Percentiles rank a stretch among this genome's conserved stretches.
phyloP scores from a whole-genome alignment of 2,888 invertebrate species.

The Eurytoma californica region DNA sequence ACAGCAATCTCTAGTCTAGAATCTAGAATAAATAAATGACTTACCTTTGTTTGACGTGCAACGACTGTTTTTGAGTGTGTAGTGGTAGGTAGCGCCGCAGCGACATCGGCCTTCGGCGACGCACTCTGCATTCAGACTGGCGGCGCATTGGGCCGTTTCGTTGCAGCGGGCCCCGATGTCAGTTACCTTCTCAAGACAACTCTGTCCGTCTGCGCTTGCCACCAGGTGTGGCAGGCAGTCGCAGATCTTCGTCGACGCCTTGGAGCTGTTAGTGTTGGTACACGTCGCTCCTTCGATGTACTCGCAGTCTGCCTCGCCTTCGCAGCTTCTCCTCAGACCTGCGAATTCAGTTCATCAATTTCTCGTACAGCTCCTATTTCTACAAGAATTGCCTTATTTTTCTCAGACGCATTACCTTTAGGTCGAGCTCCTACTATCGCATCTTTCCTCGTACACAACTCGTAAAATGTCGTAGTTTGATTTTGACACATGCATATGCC shows the following conservation, averaged over 20 bases:
- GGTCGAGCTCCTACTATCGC: conserved; percentile 1
- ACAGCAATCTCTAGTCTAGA: too few relatives aligned
- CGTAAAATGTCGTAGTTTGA: not conserved
- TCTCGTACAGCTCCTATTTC: too few relatives aligned
- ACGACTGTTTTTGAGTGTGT: not conserved
- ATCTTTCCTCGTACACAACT: conserved; percentile 4
- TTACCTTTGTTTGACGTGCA: conserved; percentile 46
- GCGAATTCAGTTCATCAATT: too few relatives aligned
- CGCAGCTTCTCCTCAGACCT: conserved; percentile 7
- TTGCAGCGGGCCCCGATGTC: not conserved
- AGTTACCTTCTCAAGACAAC: not conserved
- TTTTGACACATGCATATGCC: conserved; percentile 38
- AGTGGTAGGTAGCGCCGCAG: conserved; percentile 26
- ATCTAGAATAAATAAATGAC: too few relatives aligned
- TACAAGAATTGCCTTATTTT: too few relatives aligned
- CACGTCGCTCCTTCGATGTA: conserved; percentile 31
- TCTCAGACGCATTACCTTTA: conserved; percentile 26
- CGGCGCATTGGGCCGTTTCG: conserved; percentile 30
- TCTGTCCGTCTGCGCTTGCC: not conserved
- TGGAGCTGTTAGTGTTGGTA: not conserved
- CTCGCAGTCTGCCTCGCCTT: conserved; percentile 15
- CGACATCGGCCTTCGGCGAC: not conserved
- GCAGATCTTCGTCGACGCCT: conserved; percentile 5
- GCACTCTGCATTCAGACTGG: conserved; percentile 15
- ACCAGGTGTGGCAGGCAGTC: conserved; percentile 18